These are phyloP conservation scores for Dinocampus coccinellae DNA, from an alignment of 2,888 invertebrate species.

Conservation along the genomic window DNA sequence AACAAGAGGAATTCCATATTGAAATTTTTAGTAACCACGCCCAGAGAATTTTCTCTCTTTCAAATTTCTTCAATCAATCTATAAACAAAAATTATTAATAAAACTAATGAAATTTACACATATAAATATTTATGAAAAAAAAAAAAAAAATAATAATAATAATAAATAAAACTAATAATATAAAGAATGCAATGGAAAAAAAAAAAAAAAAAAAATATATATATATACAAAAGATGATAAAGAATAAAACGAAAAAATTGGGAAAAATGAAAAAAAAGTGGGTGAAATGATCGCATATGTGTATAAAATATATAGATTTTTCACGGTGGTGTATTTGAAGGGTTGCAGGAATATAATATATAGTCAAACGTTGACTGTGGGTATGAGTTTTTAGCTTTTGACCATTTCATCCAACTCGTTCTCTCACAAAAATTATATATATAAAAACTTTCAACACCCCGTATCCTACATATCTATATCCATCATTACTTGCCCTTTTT, in stretches of 20 bases:
- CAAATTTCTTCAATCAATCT: background rate
- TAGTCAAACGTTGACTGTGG: constrained; percentile 46
- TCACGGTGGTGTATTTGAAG: constrained; percentile 52
- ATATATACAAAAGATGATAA: background rate
- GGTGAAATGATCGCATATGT: constrained; percentile 20
- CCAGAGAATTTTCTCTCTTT: constrained; percentile 13
- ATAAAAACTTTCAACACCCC: too few species aligned
- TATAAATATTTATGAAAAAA: too few species aligned
- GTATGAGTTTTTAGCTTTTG: constrained; percentile 57
- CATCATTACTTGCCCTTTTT: constrained; percentile 48
- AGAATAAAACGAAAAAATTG: background rate
- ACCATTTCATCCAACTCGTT: constrained; percentile 57
- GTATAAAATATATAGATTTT: constrained; percentile 5
- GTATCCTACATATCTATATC: constrained; percentile 52
- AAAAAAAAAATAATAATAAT: too few species aligned
- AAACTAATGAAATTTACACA: background rate
- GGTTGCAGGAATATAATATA: constrained; percentile 51
- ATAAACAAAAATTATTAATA: background rate
- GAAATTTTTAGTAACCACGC: constrained; percentile 24
- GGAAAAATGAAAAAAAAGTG: background rate
- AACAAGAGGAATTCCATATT: constrained; percentile 11
- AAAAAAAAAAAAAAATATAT: too few species aligned
- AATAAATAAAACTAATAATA: too few species aligned
- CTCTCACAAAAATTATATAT: background rate
- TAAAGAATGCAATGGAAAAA: too few species aligned